Percentiles rank a stretch among this genome's conserved stretches.
phyloP scores from a whole-genome alignment of 1,140 invertebrate species.

The Andricus grossulariae region DNA sequence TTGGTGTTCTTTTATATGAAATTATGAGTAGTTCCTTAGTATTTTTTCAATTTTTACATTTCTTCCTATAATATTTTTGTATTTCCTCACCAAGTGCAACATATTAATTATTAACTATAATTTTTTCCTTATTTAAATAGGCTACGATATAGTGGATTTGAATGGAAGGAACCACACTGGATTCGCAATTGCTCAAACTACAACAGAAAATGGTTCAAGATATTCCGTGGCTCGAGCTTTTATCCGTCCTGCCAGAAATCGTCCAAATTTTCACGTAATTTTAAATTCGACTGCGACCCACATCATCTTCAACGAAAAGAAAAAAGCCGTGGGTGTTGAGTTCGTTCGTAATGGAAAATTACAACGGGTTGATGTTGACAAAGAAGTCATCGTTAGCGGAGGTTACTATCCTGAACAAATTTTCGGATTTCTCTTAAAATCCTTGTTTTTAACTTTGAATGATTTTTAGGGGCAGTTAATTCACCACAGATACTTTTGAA shows the following conservation, averaged over 20 bases:
- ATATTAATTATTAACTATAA: too few species aligned
- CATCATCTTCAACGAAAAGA: constrained; percentile 53
- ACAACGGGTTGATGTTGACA: constrained; percentile 62
- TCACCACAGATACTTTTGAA: constrained; percentile 76
- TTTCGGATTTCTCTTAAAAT: too few species aligned
- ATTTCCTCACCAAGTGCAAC: too few species aligned
- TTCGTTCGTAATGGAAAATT: constrained; percentile 51
- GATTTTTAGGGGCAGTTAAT: constrained; percentile 71
- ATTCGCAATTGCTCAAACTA: constrained; percentile 74
- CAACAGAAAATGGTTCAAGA: constrained; percentile 79
- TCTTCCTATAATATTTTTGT: too few species aligned
- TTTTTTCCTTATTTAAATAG: not conserved
- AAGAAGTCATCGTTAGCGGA: constrained; percentile 81
- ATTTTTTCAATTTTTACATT: too few species aligned
- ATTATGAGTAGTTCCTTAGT: too few species aligned
- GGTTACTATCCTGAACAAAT: constrained; percentile 58
- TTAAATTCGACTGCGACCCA: constrained; percentile 81
- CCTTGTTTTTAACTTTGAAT: not conserved
- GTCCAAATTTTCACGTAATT: constrained; percentile 83
- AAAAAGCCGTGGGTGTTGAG: constrained; percentile 55
- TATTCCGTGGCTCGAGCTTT: constrained; percentile 81
- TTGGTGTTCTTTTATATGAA: too few species aligned
- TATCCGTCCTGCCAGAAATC: constrained; percentile 77
- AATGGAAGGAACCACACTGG: constrained; percentile 76
- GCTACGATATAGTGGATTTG: constrained; percentile 76